phyloP scores from a whole-genome alignment of 2,888 invertebrate species.

The Geotrupes spiniger region DNA sequence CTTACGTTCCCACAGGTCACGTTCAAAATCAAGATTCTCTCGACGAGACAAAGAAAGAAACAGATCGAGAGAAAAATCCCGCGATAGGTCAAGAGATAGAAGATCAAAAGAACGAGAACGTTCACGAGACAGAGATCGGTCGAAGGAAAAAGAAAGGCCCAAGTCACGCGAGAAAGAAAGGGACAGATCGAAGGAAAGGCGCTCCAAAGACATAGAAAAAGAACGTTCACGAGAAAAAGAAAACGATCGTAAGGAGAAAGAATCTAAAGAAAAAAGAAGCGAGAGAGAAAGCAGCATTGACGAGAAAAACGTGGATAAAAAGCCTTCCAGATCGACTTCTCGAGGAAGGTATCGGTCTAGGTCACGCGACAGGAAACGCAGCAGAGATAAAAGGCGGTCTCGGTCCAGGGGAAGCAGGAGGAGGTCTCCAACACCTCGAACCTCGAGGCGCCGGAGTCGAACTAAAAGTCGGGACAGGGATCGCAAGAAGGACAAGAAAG shows the following conservation, averaged over 20 bases:
- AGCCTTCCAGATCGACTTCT: conserved; percentile 53
- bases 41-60: conserved; percentile 31
- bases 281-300: conserved; percentile 44
- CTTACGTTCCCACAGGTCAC: conserved; percentile 41
- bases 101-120: conserved; percentile 15
- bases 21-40: conserved; percentile 26
- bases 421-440: conserved; percentile 48
- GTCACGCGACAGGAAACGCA: conserved; percentile 42
- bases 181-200: conserved; percentile 26
- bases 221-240: conserved; percentile 40
- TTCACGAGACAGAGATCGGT: conserved; percentile 48
- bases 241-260: conserved; percentile 45
- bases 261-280: conserved; percentile 43
- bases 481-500: conserved; percentile 31
- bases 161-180: conserved; percentile 44
- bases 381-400: conserved; percentile 52
- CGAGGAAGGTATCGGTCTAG: conserved; percentile 58
- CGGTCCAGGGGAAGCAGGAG: conserved; percentile 47
- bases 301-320: conserved; percentile 48
- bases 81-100: conserved; percentile 36
- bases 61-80: conserved; percentile 37
- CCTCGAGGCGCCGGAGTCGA: conserved; percentile 40
- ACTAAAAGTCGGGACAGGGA: conserved; percentile 33
- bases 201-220: conserved; percentile 34
- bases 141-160: conserved; percentile 46